Base-by-base conservation (phyloP, 2,113 vertebrate genomes). In the Cephalopterus ornatus region DNA sequence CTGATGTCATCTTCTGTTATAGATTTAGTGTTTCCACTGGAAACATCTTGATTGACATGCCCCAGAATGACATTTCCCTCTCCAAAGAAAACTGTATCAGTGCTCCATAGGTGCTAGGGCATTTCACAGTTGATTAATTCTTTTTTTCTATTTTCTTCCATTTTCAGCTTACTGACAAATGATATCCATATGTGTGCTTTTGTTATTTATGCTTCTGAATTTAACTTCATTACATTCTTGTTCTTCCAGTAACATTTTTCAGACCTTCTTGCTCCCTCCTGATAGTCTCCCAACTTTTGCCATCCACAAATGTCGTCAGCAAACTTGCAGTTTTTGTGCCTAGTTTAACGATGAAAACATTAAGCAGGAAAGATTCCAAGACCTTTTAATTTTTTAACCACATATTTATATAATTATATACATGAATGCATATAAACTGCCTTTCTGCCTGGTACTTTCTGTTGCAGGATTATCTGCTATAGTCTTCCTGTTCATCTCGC, bases 31-130 rank as follows among this genome's bases (percentile, higher is more conserved):
- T 84, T 88, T 95, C 77, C 52, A 81, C 50, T 74, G 68, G 41
- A 94, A 84, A 71, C 28, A 20, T 55, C 47, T 81, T 3, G 0
- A 89, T 13, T 56, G 17, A 56, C 8, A 2, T 37, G 53, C 73
- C 52, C 71, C 58, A 32, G 22, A 63, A 53, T 77, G 65, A 87
- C 56, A 61, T 59, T 72, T 81, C 20, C 13, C 24, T 73, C 33
- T 75, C 28, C 26, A 58, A 68, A 61, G 41, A 55, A 82, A 63
- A 61, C 7, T 0, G 0, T n/a, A 26, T 35, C 0, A 0, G 24
- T 41, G 37, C 35, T 82, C 24, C 33, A 23, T 44, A 68, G 16
- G 12, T 65, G 46, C 27, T 26, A 16, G 14, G 26, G 8, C 52
- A 12, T 22, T 67, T 6, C 13, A 7, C 35, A 55, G 8, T 16